Percentiles rank a stretch among this genome's conserved stretches.
Evolutionary conservation across 1,140 invertebrate species (phyloP).

Genomic region (Cecropterus lyciades): DNA sequence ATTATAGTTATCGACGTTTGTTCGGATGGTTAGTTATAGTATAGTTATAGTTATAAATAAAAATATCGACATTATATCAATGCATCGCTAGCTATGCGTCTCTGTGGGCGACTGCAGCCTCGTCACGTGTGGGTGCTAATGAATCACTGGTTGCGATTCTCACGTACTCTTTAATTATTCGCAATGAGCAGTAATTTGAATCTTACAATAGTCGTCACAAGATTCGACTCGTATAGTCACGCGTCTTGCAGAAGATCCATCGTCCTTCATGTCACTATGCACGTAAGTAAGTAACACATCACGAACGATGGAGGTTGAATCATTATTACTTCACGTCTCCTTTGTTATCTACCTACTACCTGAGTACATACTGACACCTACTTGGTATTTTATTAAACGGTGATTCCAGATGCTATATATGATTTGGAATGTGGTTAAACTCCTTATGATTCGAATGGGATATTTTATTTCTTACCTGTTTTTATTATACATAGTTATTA

Average conservation of each 20-base stretch:
- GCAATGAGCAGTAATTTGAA: background rate
- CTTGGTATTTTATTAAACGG: background rate
- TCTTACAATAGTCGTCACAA: background rate
- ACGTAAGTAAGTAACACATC: constrained; percentile 9
- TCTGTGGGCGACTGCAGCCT: constrained; percentile 14
- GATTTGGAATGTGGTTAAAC: no score
- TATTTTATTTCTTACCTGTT: no score
- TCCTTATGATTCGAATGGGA: no score
- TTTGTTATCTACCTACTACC: background rate
- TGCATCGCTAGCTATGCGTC: no score
- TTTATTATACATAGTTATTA: no score
- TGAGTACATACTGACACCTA: background rate
- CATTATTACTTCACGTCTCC: background rate
- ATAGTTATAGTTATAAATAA: no score
- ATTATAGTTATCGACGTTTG: no score
- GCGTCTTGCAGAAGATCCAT: background rate
- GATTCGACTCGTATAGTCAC: background rate
- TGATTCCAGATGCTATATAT: no score
- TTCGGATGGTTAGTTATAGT: no score
- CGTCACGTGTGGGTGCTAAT: constrained; percentile 20
- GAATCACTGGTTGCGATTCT: constrained; percentile 10
- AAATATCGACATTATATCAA: no score
- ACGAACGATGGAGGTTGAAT: constrained; percentile 1
- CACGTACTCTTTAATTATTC: background rate
- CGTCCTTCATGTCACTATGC: constrained; percentile 9